Evolutionary conservation across 1,140 invertebrate genomes (phyloP).

Genomic region (Caenorhabditis latens): DNA sequence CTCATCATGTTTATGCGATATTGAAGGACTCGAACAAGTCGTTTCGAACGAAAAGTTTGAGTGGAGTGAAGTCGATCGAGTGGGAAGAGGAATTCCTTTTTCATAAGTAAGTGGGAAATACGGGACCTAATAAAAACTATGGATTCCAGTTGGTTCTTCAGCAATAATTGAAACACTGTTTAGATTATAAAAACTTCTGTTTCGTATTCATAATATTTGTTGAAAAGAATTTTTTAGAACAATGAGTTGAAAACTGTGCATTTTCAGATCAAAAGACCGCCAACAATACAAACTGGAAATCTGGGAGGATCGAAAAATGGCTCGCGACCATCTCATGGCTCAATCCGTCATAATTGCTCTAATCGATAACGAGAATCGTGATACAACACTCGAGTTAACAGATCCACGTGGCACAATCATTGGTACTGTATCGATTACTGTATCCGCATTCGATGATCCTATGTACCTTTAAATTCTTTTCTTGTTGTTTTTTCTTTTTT

Average conservation of each 20-base stretch:
- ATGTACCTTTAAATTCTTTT: conserved; percentile 69
- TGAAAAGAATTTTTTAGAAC: too few relatives aligned
- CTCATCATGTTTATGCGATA: conserved; percentile 9
- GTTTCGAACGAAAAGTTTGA: conserved; percentile 53
- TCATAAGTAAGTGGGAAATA: conserved; percentile 20
- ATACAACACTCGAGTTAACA: not conserved
- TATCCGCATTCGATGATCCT: conserved; percentile 71
- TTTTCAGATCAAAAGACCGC: conserved; percentile 46
- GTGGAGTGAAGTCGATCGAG: conserved; percentile 40
- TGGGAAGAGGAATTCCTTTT: conserved; percentile 32
- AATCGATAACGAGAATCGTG: conserved; percentile 70
- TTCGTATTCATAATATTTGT: too few relatives aligned
- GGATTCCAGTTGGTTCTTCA: not conserved
- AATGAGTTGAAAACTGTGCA: too few relatives aligned
- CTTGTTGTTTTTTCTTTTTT: not conserved
- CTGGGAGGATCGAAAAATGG: conserved; percentile 65
- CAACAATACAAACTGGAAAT: conserved; percentile 64
- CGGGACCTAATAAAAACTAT: too few relatives aligned
- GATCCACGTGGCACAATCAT: conserved; percentile 10
- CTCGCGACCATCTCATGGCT: conserved; percentile 61
- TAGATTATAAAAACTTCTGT: too few relatives aligned
- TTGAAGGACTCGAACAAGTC: conserved; percentile 24
- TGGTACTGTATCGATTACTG: conserved; percentile 48
- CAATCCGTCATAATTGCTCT: conserved; percentile 58
- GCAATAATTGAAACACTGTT: not conserved